phyloP scores from a whole-genome alignment of 1,140 invertebrate genomes.

The Aphis gossypii region DNA sequence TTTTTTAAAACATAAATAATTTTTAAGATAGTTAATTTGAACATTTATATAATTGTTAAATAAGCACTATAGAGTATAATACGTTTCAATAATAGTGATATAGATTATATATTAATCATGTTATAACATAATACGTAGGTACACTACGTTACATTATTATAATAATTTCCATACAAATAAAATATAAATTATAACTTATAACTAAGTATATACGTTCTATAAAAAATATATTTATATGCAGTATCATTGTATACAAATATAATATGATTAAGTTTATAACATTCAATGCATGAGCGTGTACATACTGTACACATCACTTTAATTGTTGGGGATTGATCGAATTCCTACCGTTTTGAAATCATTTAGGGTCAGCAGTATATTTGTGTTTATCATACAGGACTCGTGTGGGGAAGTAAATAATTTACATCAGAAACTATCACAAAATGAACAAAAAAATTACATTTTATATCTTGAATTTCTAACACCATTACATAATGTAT shows the following conservation, averaged over 20 bases:
- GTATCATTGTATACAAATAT: not conserved
- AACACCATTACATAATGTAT: not conserved
- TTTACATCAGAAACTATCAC: not conserved
- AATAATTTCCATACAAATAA: no score
- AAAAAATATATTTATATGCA: no score
- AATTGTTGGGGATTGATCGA: not conserved
- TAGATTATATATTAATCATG: no score
- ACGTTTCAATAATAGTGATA: no score
- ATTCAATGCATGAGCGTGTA: not conserved
- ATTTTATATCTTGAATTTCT: not conserved
- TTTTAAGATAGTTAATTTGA: no score
- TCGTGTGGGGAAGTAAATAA: not conserved
- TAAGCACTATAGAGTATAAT: no score
- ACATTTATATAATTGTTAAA: no score
- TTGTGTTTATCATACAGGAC: not conserved
- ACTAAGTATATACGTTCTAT: no score
- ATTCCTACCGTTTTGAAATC: not conserved
- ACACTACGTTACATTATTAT: no score
- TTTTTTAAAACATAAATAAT: no score
- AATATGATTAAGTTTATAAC: not conserved
- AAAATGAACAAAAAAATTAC: not conserved
- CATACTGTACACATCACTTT: not conserved
- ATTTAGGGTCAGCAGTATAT: not conserved
- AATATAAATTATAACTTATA: no score
- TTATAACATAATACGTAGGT: no score